Base-by-base conservation (phyloP, 2,797 vertebrate species). In the Melanogrammus aeglefinus region DNA sequence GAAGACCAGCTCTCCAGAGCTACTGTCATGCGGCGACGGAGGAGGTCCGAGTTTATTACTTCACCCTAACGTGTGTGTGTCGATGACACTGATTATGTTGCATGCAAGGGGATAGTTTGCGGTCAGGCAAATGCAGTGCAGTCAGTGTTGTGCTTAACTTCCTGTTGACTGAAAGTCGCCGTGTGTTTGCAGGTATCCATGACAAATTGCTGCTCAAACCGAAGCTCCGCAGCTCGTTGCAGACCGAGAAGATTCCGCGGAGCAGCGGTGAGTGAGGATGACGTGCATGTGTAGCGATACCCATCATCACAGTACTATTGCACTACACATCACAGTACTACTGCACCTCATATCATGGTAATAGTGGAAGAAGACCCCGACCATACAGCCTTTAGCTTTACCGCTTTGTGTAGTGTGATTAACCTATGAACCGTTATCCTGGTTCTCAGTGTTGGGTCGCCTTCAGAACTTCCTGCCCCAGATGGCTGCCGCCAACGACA, bases 391-490 rank as follows among this genome's bases (percentile, higher is more conserved):
- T 51, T 51, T 51, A 18, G 47, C 3, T 16, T 18, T 16, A 51
- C 13, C 36, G 36, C 8, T 6, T 38, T 92, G 21, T 57, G 47
- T 12, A 41, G 39, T 10, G 2, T 10, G 12, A 13, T 41, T 41
- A 41, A 41, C 8, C 6, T 38, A 9, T 38, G 36, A 6, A 38
- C 36, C 36, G 36, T 8, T 38, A 38, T 38, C 16, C 47, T 21
- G 47, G 47, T 21, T 63, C 3, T 39, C 80, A 98, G 97, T 99
- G 74, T 84, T 98, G 81, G 95, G 96, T 73, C 91, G 92, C 83
- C 92, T 99, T 21, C 96, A 97, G 91, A 94, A 78, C 85, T 99
- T 99, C 86, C 90, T 99, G 73, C 98, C 97, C 12, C 95, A 95
- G 86, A 95, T 98, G 90, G 96, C 96, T 0, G 91, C 93, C 71